Evolutionary conservation across 2,797 vertebrate genomes (phyloP).

Genomic region (Remorina albescens): DNA sequence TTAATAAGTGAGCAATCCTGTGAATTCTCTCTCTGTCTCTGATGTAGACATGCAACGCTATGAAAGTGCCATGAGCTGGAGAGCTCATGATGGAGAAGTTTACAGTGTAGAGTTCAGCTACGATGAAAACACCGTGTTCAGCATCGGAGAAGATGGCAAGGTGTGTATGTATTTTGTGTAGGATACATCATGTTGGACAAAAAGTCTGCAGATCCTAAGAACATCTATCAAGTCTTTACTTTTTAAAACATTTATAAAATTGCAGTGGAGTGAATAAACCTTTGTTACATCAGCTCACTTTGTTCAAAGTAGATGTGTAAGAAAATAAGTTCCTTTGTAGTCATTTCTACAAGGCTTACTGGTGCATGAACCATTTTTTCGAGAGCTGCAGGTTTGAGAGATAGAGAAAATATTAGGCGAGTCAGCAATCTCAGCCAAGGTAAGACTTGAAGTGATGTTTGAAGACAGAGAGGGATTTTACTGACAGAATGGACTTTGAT

Average conservation of each 20-base stretch:
- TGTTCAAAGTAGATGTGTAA: too few species aligned
- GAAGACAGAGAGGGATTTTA: too few species aligned
- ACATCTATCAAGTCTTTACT: neutral
- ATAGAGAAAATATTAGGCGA: too few species aligned
- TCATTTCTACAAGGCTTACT: too few species aligned
- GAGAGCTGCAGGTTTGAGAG: too few species aligned
- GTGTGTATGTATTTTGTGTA: conserved; percentile 87
- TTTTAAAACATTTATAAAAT: too few species aligned
- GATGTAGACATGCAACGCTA: conserved; percentile 95
- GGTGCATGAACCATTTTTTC: too few species aligned
- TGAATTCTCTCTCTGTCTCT: neutral
- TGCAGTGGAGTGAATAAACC: neutral
- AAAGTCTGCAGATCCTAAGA: too few species aligned
- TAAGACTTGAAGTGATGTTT: too few species aligned
- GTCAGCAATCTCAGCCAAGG: too few species aligned
- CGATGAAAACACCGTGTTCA: conserved; percentile 97
- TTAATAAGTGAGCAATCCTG: neutral
- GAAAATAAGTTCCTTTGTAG: neutral
- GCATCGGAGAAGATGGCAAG: conserved; percentile 96
- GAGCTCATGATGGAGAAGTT: conserved; percentile 93
- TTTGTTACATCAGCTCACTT: neutral
- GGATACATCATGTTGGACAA: neutral
- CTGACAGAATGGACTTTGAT: too few species aligned
- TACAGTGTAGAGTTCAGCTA: conserved; percentile 99
- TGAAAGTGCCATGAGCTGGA: conserved; percentile 97